phyloP scores from a whole-genome alignment of 2,888 invertebrate species.

The Conomelus anceps region DNA sequence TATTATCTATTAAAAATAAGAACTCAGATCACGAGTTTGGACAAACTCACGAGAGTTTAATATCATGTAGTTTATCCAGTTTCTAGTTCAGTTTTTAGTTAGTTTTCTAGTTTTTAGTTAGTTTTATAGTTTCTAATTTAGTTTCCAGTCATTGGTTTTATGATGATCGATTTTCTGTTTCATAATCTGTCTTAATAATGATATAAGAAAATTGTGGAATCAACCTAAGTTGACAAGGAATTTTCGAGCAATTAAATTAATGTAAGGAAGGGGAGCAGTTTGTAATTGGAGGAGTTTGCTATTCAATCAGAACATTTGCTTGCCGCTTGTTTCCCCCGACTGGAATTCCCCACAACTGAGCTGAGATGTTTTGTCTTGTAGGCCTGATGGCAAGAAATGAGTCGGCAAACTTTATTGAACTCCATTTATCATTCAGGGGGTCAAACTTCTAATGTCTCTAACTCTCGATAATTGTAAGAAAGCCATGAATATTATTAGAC shows the following conservation, averaged over 20 bases:
- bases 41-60: no score
- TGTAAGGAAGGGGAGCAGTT: not conserved
- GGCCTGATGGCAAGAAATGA: not conserved
- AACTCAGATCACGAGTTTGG: no score
- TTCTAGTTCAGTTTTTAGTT: no score
- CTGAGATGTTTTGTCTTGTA: not conserved
- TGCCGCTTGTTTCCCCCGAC: not conserved
- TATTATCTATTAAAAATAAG: no score
- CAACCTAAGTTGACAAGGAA: no score
- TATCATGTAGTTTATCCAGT: no score
- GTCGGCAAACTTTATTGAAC: not conserved
- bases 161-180: no score
- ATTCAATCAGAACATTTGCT: not conserved
- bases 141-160: no score
- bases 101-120: no score
- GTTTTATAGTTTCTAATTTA: no score
- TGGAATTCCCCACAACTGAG: not conserved
- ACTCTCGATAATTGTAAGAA: not conserved
- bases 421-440: not conserved
- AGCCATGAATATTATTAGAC: not conserved
- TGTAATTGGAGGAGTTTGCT: not conserved
- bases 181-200: no score
- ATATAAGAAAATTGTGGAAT: no score
- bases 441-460: not conserved
- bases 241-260: not conserved